Evolutionary conservation across 2,113 vertebrate species (phyloP).

Genomic region (Falco punctatus): DNA sequence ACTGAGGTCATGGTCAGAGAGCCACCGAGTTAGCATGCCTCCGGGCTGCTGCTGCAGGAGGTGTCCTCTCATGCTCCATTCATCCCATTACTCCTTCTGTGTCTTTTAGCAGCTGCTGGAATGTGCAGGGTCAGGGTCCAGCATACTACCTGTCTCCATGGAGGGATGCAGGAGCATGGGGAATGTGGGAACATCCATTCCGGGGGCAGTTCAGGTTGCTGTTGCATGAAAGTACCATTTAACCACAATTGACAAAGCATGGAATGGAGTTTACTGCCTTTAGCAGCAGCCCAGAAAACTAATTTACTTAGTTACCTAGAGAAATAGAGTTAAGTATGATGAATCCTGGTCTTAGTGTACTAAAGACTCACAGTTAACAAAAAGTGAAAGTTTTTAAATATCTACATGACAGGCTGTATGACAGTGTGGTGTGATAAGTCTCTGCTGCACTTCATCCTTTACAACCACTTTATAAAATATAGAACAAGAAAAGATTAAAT

Average conservation of each 20-base stretch:
- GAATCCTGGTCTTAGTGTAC: neutral
- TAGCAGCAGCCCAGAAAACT: neutral
- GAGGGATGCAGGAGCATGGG: neutral
- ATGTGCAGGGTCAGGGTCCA: neutral
- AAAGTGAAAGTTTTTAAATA: neutral
- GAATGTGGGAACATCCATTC: neutral
- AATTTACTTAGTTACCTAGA: neutral
- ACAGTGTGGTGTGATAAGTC: neutral
- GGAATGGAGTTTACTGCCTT: neutral
- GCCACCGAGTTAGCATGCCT: neutral
- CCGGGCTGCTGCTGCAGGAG: neutral
- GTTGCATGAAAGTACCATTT: neutral
- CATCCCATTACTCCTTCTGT: neutral
- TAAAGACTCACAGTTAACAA: neutral
- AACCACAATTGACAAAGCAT: neutral
- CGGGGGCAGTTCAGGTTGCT: neutral
- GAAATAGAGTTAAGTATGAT: neutral
- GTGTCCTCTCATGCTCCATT: neutral
- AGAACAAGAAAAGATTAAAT: neutral
- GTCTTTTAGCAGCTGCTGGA: neutral
- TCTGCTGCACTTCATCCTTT: neutral
- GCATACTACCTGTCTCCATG: neutral
- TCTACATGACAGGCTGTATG: neutral
- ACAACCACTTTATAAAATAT: neutral
- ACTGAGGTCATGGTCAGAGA: neutral